These are phyloP conservation scores for Varanus salvator DNA, from an alignment of 2,113 vertebrate genomes.

Conservation along the genomic window DNA sequence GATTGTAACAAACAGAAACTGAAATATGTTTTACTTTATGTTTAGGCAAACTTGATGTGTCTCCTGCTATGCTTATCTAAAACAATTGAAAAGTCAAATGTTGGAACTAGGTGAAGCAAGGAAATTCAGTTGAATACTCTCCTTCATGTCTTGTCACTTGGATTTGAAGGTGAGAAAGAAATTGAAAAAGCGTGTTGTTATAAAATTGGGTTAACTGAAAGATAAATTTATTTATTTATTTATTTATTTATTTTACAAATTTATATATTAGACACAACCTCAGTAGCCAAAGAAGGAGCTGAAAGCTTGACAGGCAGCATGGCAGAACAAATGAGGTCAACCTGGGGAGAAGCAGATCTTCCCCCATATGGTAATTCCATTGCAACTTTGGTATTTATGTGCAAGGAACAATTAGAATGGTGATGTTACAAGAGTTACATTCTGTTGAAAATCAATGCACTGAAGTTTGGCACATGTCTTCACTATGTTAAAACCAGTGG, in stretches of 20 bases:
- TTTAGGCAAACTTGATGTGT: background rate
- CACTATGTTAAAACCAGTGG: background rate
- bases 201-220: background rate
- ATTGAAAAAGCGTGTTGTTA: background rate
- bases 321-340: background rate
- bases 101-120: background rate
- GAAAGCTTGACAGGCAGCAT: background rate
- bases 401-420: background rate
- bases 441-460: background rate
- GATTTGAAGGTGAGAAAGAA: background rate
- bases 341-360: background rate
- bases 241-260: too few species aligned
- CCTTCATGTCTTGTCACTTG: background rate
- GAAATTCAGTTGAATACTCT: background rate
- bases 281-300: background rate
- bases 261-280: background rate
- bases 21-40: too few species aligned
- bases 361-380: background rate
- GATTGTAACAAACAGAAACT: too few species aligned
- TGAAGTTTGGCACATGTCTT: background rate
- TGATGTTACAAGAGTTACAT: background rate
- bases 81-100: background rate
- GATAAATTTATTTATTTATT: too few species aligned
- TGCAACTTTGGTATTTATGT: too few species aligned
- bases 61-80: background rate